A percentile compares a stretch with the other conserved stretches of the same genome.
phyloP scores from a whole-genome alignment of 2,113 vertebrate genomes.

The Desmodus rotundus region DNA sequence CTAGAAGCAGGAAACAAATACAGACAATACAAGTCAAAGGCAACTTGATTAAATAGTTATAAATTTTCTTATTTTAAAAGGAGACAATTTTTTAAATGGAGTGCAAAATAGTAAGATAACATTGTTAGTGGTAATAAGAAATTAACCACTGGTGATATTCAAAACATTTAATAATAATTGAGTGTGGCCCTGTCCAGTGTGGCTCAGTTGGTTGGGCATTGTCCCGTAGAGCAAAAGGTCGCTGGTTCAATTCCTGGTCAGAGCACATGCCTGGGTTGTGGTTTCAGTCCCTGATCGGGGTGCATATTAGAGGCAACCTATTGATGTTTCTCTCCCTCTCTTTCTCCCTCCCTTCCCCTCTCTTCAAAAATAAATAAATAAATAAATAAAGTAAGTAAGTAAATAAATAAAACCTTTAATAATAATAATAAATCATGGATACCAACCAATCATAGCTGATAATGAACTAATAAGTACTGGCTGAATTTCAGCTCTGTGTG shows the following conservation, averaged over 20 bases:
- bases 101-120: neutral
- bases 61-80: neutral
- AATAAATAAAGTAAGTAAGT: too few species aligned
- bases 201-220: too few species aligned
- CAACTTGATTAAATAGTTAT: neutral
- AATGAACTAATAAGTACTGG: neutral
- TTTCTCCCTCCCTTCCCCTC: too few species aligned
- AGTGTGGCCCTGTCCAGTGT: neutral
- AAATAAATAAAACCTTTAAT: too few species aligned
- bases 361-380: too few species aligned
- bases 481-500: neutral
- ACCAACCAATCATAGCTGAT: neutral
- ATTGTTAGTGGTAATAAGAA: neutral
- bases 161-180: neutral
- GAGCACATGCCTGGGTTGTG: too few species aligned
- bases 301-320: too few species aligned
- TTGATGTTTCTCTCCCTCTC: too few species aligned
- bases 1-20: neutral
- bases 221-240: too few species aligned
- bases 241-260: too few species aligned
- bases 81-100: neutral
- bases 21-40: neutral
- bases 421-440: too few species aligned
- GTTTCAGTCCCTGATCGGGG: too few species aligned
- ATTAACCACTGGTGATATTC: neutral